Evolutionary conservation across 1,140 invertebrate species (phyloP), one percentile per base, ranked within the genome.

Genomic region (Phthorimaea operculella): DNA sequence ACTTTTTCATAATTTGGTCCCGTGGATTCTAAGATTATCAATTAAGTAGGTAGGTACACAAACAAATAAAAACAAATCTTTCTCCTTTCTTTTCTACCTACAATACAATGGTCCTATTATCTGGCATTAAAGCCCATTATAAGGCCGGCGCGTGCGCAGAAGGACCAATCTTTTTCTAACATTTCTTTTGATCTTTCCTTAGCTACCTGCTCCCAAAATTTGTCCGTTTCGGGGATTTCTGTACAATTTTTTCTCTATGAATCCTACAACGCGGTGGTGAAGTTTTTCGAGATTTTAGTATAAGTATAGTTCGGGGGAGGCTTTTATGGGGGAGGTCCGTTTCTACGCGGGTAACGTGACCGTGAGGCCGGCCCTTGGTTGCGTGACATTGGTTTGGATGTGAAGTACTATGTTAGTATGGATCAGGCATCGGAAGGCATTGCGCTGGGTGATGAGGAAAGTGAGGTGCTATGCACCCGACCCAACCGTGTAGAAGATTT

Each of bases 401-500:
- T 72, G 69, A 78, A 69, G 64, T 79, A 77, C 74, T 74, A 28
- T 28, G 45, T n/a, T 59, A 52, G 76, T 81, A 76, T 64, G 67
- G 74, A 74, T 45, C 74, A 60, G 33, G 55, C 68, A 74, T 68
- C 66, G 59, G 55, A 70, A 33, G 62, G 74, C 70, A 59, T 18
- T 53, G 57, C 33, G 68, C 70, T 72, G 59, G 65, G 65, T 69
- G 74, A 71, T 76, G 66, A 62, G 64, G 70, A 77, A 82, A 81
- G 75, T 59, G 75, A 70, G 64, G 77, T 79, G 78, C 74, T 16
- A 50, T 59, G 71, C 79, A 71, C 74, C 72, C 79, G 60, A 74
- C 63, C 51, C 69, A 75, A 78, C 77, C 64, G 76, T 56, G 79
- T 77, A 82, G 77, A 73, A 74, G 48, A 51, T 74, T 74, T 77